Evolutionary conservation across 2,888 invertebrate genomes (phyloP), one percentile per base, ranked within the genome.

Genomic region (Harmothoe impar): DNA sequence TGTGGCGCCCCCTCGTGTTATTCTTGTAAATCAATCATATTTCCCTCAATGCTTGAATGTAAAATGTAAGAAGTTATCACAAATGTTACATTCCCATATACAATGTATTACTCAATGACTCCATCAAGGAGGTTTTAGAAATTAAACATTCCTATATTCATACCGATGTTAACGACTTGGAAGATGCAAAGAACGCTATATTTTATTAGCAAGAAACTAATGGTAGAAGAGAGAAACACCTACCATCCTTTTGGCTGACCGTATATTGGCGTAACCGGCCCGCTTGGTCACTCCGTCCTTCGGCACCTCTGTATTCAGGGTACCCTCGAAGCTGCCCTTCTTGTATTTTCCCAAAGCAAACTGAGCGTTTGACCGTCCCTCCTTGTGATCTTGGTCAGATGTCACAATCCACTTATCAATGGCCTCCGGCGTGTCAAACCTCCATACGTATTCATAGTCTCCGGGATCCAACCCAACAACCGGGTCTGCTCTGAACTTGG

Each of bases 231-330:
- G 15, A 62, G 15, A 20, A 3, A 3, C 31, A 81, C 91, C 91
- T 93, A 95, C 95, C 92, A 92, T 92, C n/a, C 94, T 94, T 93
- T 97, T 96, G 77, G 97, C 96, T 0, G 98, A 97, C 92, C 97
- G 97, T 89, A 99, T 96, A 94, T 97, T 98, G 93, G 98, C 98
- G 95, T 98, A 99, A 0, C 99, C 99, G 25, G 98, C 97, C 90
- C 97, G 96, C 94, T 97, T 97, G 0, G 97, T 97, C 91, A 96
- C 96, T 0, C 99, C 99, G 96, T 98, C 98, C 95, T 97, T 97
- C 0, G 98, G 97, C 20, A 97, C 96, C 91, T 97, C 97, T 0
- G 97, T 94, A 89, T 93, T 94, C 0, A 96, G 91, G 54, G 93
- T 91, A 1, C 96, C 96, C 91, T 93, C 93, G 92, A 96, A 96